Evolutionary conservation across 2,113 vertebrate genomes (phyloP).

Genomic region (Clarias gariepinus): DNA sequence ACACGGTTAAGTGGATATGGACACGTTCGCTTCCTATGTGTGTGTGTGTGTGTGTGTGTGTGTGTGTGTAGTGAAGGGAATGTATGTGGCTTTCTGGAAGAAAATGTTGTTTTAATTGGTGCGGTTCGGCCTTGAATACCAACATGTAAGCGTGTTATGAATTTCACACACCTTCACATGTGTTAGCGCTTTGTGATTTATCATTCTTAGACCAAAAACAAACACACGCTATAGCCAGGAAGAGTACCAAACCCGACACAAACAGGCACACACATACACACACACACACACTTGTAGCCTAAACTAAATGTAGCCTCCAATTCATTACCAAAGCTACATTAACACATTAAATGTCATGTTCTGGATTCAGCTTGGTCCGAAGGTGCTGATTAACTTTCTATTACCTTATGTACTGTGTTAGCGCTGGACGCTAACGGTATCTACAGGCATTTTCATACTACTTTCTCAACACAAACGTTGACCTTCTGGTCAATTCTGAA

Average conservation of each 20-base stretch:
- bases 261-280: background rate
- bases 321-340: background rate
- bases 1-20: conserved; percentile 38
- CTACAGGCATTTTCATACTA: too few species aligned
- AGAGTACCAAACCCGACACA: background rate
- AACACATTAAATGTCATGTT: background rate
- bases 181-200: conserved; percentile 78
- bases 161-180: conserved; percentile 73
- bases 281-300: background rate
- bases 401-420: too few species aligned
- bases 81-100: conserved; percentile 12
- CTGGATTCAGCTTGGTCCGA: background rate
- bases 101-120: conserved; percentile 53
- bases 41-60: conserved; percentile 29
- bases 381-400: background rate
- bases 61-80: conserved; percentile 10
- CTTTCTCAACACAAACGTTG: too few species aligned
- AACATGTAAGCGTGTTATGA: conserved; percentile 48
- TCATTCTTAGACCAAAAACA: conserved; percentile 64
- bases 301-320: background rate
- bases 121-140: conserved; percentile 27
- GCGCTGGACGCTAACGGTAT: too few species aligned
- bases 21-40: conserved; percentile 17
- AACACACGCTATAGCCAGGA: background rate
- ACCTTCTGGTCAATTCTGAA: too few species aligned